Base-by-base conservation (phyloP, 2,888 invertebrate genomes). In the Drosophila setosimentum region DNA sequence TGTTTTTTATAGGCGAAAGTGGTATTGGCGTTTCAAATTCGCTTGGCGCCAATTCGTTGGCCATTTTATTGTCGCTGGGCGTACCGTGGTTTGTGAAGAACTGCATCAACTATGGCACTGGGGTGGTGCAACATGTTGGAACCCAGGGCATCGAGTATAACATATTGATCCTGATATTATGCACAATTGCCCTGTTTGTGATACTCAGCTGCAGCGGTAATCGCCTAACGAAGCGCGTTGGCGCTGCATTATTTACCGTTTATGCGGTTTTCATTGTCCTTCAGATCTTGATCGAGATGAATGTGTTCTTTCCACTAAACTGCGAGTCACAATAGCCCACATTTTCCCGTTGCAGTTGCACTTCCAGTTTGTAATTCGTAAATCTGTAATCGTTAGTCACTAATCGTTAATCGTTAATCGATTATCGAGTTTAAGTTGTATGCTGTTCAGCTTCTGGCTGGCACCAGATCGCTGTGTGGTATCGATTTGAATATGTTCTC, bases 1-100 rank as follows among this genome's bases (percentile, higher is more conserved):
- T 4, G 2, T 11, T 48, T 24, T 18, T 68, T 33, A 1, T 90
- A 97, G 97, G 97, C 76, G 95, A 97, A 92, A 97, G 96, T 18
- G 96, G 96, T 32, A 97, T 98, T 94, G 97, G 97, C 0, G 96
- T 98, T 29, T 97, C 97, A 10, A 98, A 98, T 88, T 96, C 97
- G 0, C 92, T 98, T 13, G 98, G 98, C 1, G 97, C 97, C 0
- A 98, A 98, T 90, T 97, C 97, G 0, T 93, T 98, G 90, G 97
- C 97, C 68, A 97, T 98, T 65, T 93, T 98, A 2, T 94, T 97
- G 59, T 97, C 97, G 3, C 93, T 98, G 50, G 97, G 97, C 2
- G 91, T 97, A 30, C 98, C 98, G 0, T 98, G 98, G 98, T 95
- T 97, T 64, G 95, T 97, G 80, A 96, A 95, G 91, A 95, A 96